Evolutionary conservation across 1,140 invertebrate species (phyloP).

Genomic region (Dreissena polymorpha): DNA sequence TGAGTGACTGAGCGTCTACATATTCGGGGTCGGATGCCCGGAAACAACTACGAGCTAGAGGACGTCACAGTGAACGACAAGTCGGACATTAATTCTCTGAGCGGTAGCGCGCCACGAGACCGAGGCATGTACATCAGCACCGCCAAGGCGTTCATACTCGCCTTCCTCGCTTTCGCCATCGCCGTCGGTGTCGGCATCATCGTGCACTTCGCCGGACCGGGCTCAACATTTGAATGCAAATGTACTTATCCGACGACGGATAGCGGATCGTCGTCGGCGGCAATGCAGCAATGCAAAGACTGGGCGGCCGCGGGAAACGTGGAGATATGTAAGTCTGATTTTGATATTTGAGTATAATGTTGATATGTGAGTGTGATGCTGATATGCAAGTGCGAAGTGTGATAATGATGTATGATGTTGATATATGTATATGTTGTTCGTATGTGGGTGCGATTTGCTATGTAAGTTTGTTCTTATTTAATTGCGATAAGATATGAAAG

Average conservation of each 20-base stretch:
- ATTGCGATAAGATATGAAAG: too few relatives aligned
- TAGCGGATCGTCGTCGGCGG: slow-evolving; percentile 4
- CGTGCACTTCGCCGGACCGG: slow-evolving; percentile 50
- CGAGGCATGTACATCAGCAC: slow-evolving; percentile 30
- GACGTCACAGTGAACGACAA: background rate
- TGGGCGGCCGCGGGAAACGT: slow-evolving; percentile 30
- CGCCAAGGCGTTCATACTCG: slow-evolving; percentile 42
- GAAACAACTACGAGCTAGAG: background rate
- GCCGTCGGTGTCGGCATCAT: slow-evolving; percentile 55
- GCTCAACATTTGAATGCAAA: slow-evolving; percentile 33
- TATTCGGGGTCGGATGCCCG: background rate
- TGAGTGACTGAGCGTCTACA: too few relatives aligned
- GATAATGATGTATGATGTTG: too few relatives aligned
- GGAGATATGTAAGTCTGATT: slow-evolving; percentile 42
- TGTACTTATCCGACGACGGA: slow-evolving; percentile 30
- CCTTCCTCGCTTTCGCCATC: slow-evolving; percentile 34
- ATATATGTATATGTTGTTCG: too few relatives aligned
- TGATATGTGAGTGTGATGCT: too few relatives aligned
- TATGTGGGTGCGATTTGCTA: too few relatives aligned
- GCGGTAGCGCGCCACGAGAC: background rate
- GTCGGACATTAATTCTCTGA: background rate
- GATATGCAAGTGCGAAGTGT: too few relatives aligned
- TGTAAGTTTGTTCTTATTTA: too few relatives aligned
- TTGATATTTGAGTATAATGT: background rate
- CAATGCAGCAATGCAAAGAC: slow-evolving; percentile 38